Evolutionary conservation across 2,888 invertebrate genomes (phyloP).

Genomic region (Lottia gigantea): DNA sequence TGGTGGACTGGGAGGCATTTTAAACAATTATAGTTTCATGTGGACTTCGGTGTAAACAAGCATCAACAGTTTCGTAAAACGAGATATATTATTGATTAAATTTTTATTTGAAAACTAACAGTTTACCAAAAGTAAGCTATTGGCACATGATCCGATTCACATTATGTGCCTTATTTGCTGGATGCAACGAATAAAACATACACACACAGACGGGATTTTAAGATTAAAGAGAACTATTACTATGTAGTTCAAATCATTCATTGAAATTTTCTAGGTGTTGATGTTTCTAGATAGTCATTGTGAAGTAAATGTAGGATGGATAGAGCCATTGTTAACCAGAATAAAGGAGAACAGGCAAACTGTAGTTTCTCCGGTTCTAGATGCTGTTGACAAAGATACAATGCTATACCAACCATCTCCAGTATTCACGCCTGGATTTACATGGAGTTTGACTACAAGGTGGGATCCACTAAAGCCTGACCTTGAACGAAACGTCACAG

Average conservation of each 20-base stretch:
- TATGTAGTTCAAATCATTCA: neutral
- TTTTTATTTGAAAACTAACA: too few species aligned
- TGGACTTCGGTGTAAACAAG: too few species aligned
- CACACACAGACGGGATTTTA: too few species aligned
- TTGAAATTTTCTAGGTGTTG: slow-evolving; percentile 74
- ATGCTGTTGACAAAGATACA: slow-evolving; percentile 85
- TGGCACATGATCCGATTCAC: neutral
- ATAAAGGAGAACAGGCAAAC: slow-evolving; percentile 82
- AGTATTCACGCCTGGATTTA: slow-evolving; percentile 66
- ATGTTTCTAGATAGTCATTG: slow-evolving; percentile 96
- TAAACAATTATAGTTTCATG: too few species aligned
- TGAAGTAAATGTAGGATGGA: slow-evolving; percentile 89
- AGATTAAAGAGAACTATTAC: neutral
- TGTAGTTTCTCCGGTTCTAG: slow-evolving; percentile 93
- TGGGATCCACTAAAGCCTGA: slow-evolving; percentile 85
- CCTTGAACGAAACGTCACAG: neutral
- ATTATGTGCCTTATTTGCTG: too few species aligned
- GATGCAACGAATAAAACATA: too few species aligned
- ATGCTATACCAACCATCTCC: slow-evolving; percentile 68
- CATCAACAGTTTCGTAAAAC: too few species aligned
- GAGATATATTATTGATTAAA: too few species aligned
- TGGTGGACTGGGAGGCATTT: neutral
- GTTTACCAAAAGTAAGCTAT: too few species aligned
- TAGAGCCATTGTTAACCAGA: slow-evolving; percentile 87
- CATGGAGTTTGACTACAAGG: slow-evolving; percentile 87